phyloP scores from a whole-genome alignment of 2,113 vertebrate species.

The Cyprinodon variegatus region DNA sequence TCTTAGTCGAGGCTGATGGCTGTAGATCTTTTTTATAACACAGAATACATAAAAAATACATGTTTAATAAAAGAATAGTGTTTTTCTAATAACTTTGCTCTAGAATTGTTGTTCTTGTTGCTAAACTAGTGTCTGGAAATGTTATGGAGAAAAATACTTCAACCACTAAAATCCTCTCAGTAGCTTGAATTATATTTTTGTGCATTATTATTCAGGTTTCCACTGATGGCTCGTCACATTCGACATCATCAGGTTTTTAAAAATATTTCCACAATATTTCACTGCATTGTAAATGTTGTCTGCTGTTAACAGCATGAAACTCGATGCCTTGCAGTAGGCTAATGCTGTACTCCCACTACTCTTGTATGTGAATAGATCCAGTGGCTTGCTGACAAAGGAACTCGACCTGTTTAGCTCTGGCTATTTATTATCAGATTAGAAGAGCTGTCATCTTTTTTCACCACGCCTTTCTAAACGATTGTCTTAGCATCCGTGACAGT shows the following conservation, averaged over 20 bases:
- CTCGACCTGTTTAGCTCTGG: neutral
- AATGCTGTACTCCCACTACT: neutral
- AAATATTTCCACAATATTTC: neutral
- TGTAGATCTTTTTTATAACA: conserved; percentile 83
- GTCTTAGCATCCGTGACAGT: neutral
- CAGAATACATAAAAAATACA: conserved; percentile 80
- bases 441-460: neutral
- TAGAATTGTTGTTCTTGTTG: conserved; percentile 24
- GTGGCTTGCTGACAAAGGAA: neutral
- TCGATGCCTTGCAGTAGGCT: neutral
- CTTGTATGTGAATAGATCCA: too few species aligned
- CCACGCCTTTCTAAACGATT: neutral
- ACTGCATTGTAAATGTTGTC: neutral
- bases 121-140: neutral
- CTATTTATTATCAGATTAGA: neutral
- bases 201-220: neutral
- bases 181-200: too few species aligned
- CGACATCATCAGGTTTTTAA: neutral
- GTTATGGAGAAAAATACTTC: neutral
- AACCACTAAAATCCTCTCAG: neutral
- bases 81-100: conserved; percentile 66
- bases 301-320: neutral
- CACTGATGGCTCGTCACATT: neutral
- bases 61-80: conserved; percentile 75
- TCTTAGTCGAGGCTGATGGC: conserved; percentile 75